Percentiles rank a stretch among this genome's conserved stretches.
Conservation (phyloP, 2,113 vertebrate genomes). For the Scolopax mira region DNA sequence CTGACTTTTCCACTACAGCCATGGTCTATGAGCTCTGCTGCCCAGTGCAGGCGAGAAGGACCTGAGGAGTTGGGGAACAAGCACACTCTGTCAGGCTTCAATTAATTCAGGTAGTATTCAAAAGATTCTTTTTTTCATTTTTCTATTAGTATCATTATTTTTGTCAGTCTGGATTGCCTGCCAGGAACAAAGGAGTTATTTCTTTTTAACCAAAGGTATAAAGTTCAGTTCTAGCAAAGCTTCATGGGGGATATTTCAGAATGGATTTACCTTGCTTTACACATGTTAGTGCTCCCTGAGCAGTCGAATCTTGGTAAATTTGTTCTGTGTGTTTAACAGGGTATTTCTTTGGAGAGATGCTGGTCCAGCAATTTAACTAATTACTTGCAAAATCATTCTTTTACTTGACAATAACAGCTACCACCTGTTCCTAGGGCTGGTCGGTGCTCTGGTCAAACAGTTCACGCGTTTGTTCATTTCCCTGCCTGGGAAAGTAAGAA, state of each 20-base stretch:
- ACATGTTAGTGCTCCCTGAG: neutral
- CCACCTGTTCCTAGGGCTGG: neutral
- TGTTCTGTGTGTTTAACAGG: neutral
- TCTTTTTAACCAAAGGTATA: neutral
- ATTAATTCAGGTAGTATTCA: neutral
- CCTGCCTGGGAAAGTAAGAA: neutral
- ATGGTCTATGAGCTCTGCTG: too few relatives aligned
- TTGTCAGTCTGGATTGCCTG: neutral
- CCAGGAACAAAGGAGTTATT: neutral
- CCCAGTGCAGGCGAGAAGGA: neutral
- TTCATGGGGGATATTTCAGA: neutral
- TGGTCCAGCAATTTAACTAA: neutral
- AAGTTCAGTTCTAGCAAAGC: neutral
- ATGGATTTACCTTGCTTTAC: neutral
- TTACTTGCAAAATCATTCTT: constrained; percentile 14
- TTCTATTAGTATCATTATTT: neutral
- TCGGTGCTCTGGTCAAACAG: neutral
- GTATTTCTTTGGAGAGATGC: neutral
- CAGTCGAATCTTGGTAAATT: neutral
- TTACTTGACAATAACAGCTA: neutral
- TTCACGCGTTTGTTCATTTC: neutral
- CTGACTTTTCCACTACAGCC: neutral
- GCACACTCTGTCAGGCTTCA: neutral
- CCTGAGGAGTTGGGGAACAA: neutral
- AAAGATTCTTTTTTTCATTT: neutral